phyloP scores from a whole-genome alignment of 2,113 vertebrate genomes.

The Plecturocebus donacophilus region DNA sequence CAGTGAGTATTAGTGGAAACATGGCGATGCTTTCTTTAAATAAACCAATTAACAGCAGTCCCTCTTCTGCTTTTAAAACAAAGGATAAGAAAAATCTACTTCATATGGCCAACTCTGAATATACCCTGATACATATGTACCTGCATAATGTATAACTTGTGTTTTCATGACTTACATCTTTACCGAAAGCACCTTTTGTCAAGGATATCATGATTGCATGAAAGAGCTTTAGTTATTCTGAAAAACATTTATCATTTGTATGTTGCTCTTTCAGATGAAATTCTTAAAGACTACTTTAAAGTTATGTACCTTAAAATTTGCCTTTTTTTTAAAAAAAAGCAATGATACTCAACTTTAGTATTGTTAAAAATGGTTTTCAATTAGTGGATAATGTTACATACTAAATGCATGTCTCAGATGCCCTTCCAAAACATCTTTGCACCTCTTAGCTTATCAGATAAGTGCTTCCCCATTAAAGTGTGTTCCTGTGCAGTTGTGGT shows the following conservation, averaged over 20 bases:
- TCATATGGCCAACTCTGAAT: neutral
- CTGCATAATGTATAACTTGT: neutral
- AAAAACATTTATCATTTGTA: neutral
- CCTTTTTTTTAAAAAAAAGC: slow-evolving; percentile 51
- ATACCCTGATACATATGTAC: neutral
- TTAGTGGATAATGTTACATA: slow-evolving; percentile 76
- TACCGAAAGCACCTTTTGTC: neutral
- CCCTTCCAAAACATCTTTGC: slow-evolving; percentile 79
- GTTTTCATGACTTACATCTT: neutral
- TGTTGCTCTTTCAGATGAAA: neutral
- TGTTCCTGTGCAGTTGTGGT: slow-evolving; percentile 80
- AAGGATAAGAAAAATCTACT: neutral
- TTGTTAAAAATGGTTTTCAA: slow-evolving; percentile 50
- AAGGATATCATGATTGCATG: neutral
- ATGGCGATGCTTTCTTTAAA: neutral
- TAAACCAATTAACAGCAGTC: neutral
- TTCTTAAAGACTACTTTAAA: slow-evolving; percentile 45
- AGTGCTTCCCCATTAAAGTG: slow-evolving; percentile 83
- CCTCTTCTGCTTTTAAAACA: neutral
- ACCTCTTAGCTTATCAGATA: slow-evolving; percentile 82
- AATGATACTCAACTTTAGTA: slow-evolving; percentile 38
- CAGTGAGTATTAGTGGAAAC: neutral
- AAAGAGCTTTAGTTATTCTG: neutral
- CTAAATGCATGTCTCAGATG: slow-evolving; percentile 81
- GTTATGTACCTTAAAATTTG: slow-evolving; percentile 51